A percentile compares a stretch with the other conserved stretches of the same genome.
Evolutionary conservation across 1,140 invertebrate genomes (phyloP).

Genomic region (Bombyx mori): ASM3026992v2 NC_085112.1:13146001-13146500

Average conservation of each 20-base stretch:
- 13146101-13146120: constrained; percentile 25
- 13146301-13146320: constrained; percentile 32
- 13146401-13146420: constrained; percentile 34
- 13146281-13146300: constrained; percentile 49
- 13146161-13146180: constrained; percentile 5
- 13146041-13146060: constrained; percentile 11
- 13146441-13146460: constrained; percentile 36
- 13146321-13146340: constrained; percentile 43
- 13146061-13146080: constrained; percentile 9
- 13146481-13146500: too few species aligned
- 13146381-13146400: constrained; percentile 39
- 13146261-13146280: constrained; percentile 59
- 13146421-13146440: constrained; percentile 26
- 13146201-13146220: constrained; percentile 35
- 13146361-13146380: constrained; percentile 30
- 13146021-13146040: constrained; percentile 57
- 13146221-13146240: constrained; percentile 30
- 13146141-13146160: constrained; percentile 15
- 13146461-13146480: too few species aligned
- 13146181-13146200: constrained; percentile 14
- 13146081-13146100: constrained; percentile 17
- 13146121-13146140: too few species aligned
- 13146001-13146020: constrained; percentile 45
- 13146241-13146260: constrained; percentile 37
- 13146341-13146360: constrained; percentile 41